A percentile compares a stretch with the other conserved stretches of the same genome.
These are phyloP conservation scores for Stichodactyla helianthus DNA, from an alignment of 64 coral and sea anemone species.

Conservation along the genomic window DNA sequence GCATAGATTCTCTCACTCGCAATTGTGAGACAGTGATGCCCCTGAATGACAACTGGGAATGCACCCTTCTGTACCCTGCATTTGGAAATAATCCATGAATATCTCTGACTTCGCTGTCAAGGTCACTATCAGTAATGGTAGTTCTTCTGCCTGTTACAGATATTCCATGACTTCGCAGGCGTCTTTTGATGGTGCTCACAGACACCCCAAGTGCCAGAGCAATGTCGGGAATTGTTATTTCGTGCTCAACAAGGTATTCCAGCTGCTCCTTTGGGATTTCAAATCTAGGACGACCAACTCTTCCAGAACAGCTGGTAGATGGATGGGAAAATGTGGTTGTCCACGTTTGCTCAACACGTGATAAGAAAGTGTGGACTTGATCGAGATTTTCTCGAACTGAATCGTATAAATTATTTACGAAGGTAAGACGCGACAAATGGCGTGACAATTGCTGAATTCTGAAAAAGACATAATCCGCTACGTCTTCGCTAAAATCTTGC, in stretches of 20 bases:
- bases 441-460: no score
- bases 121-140: conserved; percentile 27
- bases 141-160: conserved; percentile 4
- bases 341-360: not conserved
- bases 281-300: conserved; percentile 35
- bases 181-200: conserved; percentile 23
- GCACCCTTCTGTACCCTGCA: conserved; percentile 37
- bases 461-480: no score
- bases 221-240: conserved; percentile 33
- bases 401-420: not conserved
- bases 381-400: not conserved
- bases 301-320: conserved; percentile 1
- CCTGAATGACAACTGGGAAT: conserved; percentile 25
- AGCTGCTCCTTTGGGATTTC: conserved; percentile 47
- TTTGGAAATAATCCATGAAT: conserved; percentile 31
- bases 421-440: not conserved
- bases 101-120: conserved; percentile 11
- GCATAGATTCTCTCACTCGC: conserved; percentile 31
- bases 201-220: conserved; percentile 25
- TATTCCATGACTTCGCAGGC: not conserved
- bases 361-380: not conserved
- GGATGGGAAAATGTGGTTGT: not conserved
- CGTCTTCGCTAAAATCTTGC: conserved; percentile 2
- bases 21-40: conserved; percentile 28
- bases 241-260: conserved; percentile 45